phyloP scores from a whole-genome alignment of 2,113 vertebrate species.

The Clarias batrachus region DNA sequence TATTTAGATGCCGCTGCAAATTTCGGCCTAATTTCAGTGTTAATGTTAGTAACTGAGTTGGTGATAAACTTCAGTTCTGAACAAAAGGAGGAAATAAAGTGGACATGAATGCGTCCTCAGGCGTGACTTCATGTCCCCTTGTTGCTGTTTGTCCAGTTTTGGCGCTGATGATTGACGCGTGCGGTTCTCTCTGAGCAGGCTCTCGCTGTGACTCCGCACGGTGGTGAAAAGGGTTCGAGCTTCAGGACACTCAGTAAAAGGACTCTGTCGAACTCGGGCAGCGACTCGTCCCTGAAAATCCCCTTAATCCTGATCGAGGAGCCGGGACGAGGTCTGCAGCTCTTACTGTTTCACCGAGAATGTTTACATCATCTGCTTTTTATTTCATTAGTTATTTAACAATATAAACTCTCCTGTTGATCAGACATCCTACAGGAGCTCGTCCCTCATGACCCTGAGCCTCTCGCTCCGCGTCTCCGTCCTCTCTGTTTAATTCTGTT shows the following conservation, averaged over 20 bases:
- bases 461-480: too few species aligned
- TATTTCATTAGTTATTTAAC: background rate
- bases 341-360: background rate
- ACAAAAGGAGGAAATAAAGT: background rate
- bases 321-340: conserved; percentile 17
- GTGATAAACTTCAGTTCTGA: background rate
- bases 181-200: conserved; percentile 1
- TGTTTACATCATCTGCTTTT: background rate
- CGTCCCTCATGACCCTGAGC: background rate
- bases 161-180: background rate
- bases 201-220: background rate
- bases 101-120: background rate
- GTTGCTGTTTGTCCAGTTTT: background rate
- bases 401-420: too few species aligned
- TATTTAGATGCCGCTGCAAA: background rate
- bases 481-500: background rate
- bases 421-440: background rate
- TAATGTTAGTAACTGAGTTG: background rate
- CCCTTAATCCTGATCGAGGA: conserved; percentile 35
- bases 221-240: conserved; percentile 15
- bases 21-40: background rate
- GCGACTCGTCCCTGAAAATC: background rate
- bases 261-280: background rate
- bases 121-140: background rate
- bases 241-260: background rate